phyloP scores from a whole-genome alignment of 2,797 vertebrate genomes.

The Eospalax fontanierii region DNA sequence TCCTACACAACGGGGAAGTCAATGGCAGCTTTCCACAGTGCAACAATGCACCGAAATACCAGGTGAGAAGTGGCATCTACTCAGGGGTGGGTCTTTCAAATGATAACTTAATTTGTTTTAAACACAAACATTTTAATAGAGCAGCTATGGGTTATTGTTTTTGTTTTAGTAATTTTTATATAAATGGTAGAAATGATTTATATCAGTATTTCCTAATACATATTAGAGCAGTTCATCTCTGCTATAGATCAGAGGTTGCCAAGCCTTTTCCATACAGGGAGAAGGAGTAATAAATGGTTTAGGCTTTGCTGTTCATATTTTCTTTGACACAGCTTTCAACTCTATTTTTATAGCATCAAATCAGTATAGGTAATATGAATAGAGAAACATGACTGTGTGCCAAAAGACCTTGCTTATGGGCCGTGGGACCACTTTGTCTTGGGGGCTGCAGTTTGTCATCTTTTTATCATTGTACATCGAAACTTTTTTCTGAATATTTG shows the following conservation, averaged over 20 bases:
- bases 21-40: slow-evolving; percentile 99
- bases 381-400: not conserved
- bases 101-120: slow-evolving; percentile 58
- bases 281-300: slow-evolving; percentile 44
- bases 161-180: slow-evolving; percentile 51
- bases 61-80: slow-evolving; percentile 90
- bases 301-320: not conserved
- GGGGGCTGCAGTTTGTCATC: slow-evolving; percentile 5
- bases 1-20: slow-evolving; percentile 99
- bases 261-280: slow-evolving; percentile 35
- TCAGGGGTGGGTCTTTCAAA: slow-evolving; percentile 7
- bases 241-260: not conserved
- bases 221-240: slow-evolving; percentile 42
- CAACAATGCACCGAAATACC: slow-evolving; percentile 99
- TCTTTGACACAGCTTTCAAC: slow-evolving; percentile 36
- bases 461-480: not conserved
- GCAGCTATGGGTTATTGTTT: slow-evolving; percentile 31
- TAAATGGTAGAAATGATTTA: slow-evolving; percentile 38
- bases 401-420: not conserved
- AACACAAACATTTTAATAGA: slow-evolving; percentile 39
- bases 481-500: not conserved
- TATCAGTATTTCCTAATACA: slow-evolving; percentile 62
- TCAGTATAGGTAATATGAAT: not conserved
- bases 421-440: not conserved
- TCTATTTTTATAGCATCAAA: slow-evolving; percentile 37